These are phyloP conservation scores for Drosophila nigromelanica DNA, from an alignment of 1,140 invertebrate species.

Conservation along the genomic window DNA sequence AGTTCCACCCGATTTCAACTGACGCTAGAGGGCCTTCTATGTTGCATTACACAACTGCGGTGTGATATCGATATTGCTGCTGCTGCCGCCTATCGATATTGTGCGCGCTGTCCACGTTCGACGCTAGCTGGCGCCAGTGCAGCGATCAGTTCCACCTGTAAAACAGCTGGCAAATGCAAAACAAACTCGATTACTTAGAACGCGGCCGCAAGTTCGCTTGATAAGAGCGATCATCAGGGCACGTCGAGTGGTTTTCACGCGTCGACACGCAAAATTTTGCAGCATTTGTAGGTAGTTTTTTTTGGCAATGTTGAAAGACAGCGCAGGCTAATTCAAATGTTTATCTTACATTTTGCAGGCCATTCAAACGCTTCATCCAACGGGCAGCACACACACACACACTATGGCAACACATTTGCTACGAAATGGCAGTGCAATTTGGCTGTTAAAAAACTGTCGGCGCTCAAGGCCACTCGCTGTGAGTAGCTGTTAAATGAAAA, in stretches of 20 bases:
- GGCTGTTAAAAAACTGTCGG: slow-evolving; percentile 59
- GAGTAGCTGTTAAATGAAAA: slow-evolving; percentile 4
- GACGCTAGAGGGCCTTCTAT: background rate
- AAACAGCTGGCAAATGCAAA: slow-evolving; percentile 48
- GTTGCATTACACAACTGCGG: too few species aligned
- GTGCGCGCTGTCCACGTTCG: background rate
- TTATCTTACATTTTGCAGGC: background rate
- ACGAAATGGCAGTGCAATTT: slow-evolving; percentile 55
- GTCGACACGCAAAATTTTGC: slow-evolving; percentile 8
- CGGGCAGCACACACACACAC: slow-evolving; percentile 1
- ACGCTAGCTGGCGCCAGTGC: slow-evolving; percentile 30
- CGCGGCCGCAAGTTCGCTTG: slow-evolving; percentile 28
- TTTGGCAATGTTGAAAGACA: background rate
- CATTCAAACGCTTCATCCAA: background rate
- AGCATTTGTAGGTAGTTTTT: slow-evolving; percentile 37
- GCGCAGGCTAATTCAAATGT: background rate
- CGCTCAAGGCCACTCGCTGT: slow-evolving; percentile 34
- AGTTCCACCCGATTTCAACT: too few species aligned
- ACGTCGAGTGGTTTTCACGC: slow-evolving; percentile 23
- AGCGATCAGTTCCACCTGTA: slow-evolving; percentile 34
- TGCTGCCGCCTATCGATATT: background rate
- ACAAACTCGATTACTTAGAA: slow-evolving; percentile 42
- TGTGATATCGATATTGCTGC: background rate
- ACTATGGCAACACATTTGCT: slow-evolving; percentile 73
- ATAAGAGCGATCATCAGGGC: slow-evolving; percentile 41